Evolutionary conservation across 2,113 vertebrate genomes (phyloP).

Genomic region (Seriola aureovittata): DNA sequence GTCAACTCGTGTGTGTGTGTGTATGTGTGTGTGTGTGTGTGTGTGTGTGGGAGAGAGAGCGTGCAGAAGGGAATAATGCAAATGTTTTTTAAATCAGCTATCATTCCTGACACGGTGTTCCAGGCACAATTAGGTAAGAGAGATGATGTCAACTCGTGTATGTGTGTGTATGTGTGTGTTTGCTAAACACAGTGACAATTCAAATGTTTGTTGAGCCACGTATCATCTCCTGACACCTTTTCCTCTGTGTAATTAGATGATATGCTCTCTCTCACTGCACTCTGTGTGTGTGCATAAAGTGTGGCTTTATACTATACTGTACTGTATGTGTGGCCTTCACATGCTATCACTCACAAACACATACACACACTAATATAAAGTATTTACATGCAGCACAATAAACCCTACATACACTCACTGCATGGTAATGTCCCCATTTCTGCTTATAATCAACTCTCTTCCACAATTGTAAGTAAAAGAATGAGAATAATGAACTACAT

Average conservation of each 20-base stretch:
- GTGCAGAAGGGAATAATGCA: constrained; percentile 22
- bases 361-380: not conserved
- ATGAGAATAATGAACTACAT: no score
- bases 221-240: constrained; percentile 40
- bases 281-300: not conserved
- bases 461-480: no score
- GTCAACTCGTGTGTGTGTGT: constrained; percentile 8
- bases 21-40: not conserved
- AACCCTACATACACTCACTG: not conserved
- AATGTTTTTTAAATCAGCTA: constrained; percentile 50
- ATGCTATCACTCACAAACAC: not conserved
- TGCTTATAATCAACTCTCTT: no score
- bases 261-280: constrained; percentile 3
- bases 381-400: not conserved
- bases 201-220: constrained; percentile 24
- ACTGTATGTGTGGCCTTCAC: not conserved
- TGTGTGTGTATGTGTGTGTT: constrained; percentile 5
- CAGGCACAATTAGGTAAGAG: constrained; percentile 29
- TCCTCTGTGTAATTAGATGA: constrained; percentile 39
- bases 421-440: not conserved
- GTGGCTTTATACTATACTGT: not conserved
- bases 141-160: constrained; percentile 24
- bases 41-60: constrained; percentile 3
- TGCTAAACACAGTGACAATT: constrained; percentile 17
- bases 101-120: constrained; percentile 44